Evolutionary conservation across 2,113 vertebrate genomes (phyloP), one percentile per base, ranked within the genome.

Genomic region (Balaenoptera acutorostrata): DNA sequence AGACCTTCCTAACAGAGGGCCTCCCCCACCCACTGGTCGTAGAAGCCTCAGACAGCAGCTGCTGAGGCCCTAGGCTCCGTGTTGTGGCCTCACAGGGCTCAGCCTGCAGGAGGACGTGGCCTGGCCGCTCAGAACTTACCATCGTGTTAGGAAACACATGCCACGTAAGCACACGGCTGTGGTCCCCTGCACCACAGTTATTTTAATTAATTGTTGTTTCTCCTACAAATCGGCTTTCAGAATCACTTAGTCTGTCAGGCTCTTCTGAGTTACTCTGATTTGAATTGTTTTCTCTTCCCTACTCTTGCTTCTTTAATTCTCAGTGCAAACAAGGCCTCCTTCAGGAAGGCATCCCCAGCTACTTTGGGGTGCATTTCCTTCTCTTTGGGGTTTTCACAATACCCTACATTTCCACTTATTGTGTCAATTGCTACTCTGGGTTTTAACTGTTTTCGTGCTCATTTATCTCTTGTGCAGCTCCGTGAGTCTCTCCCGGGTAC

Each of bases 131-230:
- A 3, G 44, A 21, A 55, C 11, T 9, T 25, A 20, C 1, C 0
- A 0, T 0, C 1, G 4, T 1, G 6, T 6, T 33, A 39, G n/a
- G 21, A 82, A 7, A 52, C 0, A 5, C 27, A 2, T 0, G 11
- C 1, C 1, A 0, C 2, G 0, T 7, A 9, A 5, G 2, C 10
- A 10, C 29, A 21, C 1, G 1, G 27, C 0, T 7, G 8, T 52
- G 57, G 33, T 29, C 8, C 36, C 25, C 49, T 3, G 46, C 1
- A 20, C 3, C 23, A 3, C 23, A 8, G 57, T 41, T 74, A 8
- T 25, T 75, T 29, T 33, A 41, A 14, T 27, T 49, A 39, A 9
- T 0, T 1, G 21, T 5, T 13, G 11, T 27, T 46, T 7, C 5
- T 44, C 23, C 29, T 49, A 18, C 10, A 64, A 31, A 18, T 0